Evolutionary conservation across 1,140 invertebrate species (phyloP).

Genomic region (Calosoma granatense): DNA sequence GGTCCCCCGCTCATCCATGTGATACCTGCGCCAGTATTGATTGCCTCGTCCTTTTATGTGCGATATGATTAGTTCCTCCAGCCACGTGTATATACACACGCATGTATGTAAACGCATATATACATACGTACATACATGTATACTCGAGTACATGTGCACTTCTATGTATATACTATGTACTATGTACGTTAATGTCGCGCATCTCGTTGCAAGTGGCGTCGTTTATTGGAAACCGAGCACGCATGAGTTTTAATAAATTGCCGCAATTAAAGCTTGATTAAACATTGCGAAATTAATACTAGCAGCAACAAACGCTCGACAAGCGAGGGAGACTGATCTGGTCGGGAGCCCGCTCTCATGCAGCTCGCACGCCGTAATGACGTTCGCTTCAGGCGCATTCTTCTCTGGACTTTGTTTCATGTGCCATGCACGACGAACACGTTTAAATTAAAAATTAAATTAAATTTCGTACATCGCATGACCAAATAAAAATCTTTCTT

Average conservation of each 20-base stretch:
- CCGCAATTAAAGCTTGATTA: conserved; percentile 9
- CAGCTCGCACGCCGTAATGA: too few relatives aligned
- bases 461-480: too few relatives aligned
- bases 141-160: not conserved
- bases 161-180: not conserved
- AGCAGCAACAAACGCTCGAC: not conserved
- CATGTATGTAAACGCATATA: not conserved
- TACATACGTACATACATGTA: not conserved
- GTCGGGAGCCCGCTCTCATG: too few relatives aligned
- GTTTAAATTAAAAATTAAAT: too few relatives aligned
- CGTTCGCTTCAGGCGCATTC: too few relatives aligned
- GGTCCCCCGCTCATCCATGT: not conserved
- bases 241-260: not conserved
- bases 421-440: too few relatives aligned
- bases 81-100: not conserved
- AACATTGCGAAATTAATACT: not conserved
- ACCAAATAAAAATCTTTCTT: too few relatives aligned
- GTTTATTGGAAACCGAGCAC: not conserved
- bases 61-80: too few relatives aligned
- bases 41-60: too few relatives aligned
- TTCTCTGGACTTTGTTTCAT: too few relatives aligned
- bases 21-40: too few relatives aligned
- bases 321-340: not conserved
- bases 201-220: not conserved
- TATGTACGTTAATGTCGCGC: not conserved